Percentiles rank a stretch among this genome's conserved stretches.
phyloP scores from a whole-genome alignment of 2,888 invertebrate genomes.

The Harpagoxenus sublaevis region DNA sequence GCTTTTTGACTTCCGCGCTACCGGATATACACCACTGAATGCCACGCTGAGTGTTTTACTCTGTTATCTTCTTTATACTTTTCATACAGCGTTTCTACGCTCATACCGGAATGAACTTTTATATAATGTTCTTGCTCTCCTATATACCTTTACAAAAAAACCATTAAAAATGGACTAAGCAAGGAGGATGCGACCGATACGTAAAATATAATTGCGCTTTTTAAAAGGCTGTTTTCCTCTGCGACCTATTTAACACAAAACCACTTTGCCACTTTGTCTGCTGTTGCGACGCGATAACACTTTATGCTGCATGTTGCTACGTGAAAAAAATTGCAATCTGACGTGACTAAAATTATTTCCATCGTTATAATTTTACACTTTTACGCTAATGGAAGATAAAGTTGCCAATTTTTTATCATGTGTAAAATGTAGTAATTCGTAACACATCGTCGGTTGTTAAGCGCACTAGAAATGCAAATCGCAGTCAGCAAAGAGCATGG shows the following conservation, averaged over 20 bases:
- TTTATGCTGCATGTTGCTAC: neutral
- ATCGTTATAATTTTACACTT: neutral
- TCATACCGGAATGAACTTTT: constrained; percentile 58
- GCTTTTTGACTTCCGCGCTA: constrained; percentile 71
- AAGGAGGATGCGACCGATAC: neutral
- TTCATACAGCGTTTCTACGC: constrained; percentile 65
- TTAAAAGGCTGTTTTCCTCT: neutral
- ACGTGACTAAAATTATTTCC: neutral
- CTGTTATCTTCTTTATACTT: constrained; percentile 77
- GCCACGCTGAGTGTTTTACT: constrained; percentile 76
- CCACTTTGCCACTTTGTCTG: neutral
- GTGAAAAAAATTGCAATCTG: neutral
- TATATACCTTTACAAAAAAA: constrained; percentile 20
- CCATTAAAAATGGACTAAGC: constrained; percentile 4
- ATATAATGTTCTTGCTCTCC: constrained; percentile 20
- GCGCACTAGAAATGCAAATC: neutral
- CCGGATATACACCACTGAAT: constrained; percentile 63
- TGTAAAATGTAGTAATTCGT: neutral
- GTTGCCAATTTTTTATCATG: neutral
- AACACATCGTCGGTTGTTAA: neutral
- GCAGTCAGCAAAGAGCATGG: neutral
- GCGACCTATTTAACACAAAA: constrained; percentile 1
- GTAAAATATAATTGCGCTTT: constrained; percentile 30
- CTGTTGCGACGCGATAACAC: neutral
- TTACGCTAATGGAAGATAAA: neutral